Base-by-base conservation (phyloP, 2,888 invertebrate species). In the Tridacna gigas region DNA sequence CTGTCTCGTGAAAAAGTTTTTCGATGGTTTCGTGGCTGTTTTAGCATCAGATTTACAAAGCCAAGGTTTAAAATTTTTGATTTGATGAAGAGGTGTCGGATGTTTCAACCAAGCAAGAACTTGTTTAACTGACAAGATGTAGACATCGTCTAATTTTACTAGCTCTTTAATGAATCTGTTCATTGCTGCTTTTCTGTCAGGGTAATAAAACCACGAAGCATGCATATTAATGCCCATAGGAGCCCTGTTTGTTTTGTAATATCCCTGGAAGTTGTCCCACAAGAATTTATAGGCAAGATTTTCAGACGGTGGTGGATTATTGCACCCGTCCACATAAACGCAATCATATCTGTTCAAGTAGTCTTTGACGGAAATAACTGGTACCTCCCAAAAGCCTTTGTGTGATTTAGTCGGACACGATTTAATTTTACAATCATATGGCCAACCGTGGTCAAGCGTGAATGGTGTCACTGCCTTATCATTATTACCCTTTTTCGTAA, bases 181-280 rank as follows among this genome's bases (percentile, higher is more conserved):
- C 92, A 94, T 91, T 12, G 92, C 94, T 51, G 90, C 91, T 45
- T 93, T 84, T 61, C 92, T 85, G 75, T 90, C 89, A 0, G 89
- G 89, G n/a, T 90, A 91, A 75, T 91, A 91, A 77, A 93, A 91
- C 92, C 92, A 98, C 0, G 96, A 96, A 0, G 98, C 96, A 94
- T 97, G 97, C 86, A 98, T 96, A 93, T 97, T 97, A 26, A 98
- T 95, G 0, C 98, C 98, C 88, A 97, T 96, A 0, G 98, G 98
- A 0, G 98, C 98, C 79, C 93, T 82, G 92, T 96, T 97, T 15
- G 96, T 95, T 0, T 95, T 91, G 93, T 97, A 97, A 88, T 97
- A 96, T 4, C 96, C 95, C 63, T 96, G 97, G 94, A 98, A 98
- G 95, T 98, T 98, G 87, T 96, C 96, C 80, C 96, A 94, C 90